A percentile compares a stretch with the other conserved stretches of the same genome.
Conservation (phyloP, 2,888 invertebrate genomes). For the Subacronicta megacephala region DNA sequence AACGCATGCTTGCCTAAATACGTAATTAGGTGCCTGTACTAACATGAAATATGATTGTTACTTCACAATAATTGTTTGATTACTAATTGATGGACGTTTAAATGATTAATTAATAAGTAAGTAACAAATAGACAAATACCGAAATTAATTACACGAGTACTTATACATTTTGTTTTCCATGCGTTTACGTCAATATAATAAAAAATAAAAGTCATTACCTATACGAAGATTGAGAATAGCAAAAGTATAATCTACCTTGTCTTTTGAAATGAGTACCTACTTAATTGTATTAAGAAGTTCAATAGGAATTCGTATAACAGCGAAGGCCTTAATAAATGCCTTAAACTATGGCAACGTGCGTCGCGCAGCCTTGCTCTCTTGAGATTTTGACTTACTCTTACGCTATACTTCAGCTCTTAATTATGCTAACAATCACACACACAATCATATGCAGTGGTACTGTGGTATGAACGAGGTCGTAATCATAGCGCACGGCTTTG, state of each 20-base stretch:
- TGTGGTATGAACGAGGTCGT: constrained; percentile 68
- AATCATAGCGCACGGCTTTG: constrained; percentile 64
- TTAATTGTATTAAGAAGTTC: constrained; percentile 4
- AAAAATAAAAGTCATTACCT: no score
- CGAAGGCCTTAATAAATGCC: constrained; percentile 56
- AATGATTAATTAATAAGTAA: constrained; percentile 42
- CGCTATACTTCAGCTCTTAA: constrained; percentile 69
- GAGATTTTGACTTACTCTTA: constrained; percentile 70
- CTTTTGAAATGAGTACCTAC: no score
- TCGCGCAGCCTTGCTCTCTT: constrained; percentile 73
- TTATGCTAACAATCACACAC: constrained; percentile 79
- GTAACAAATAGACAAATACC: constrained; percentile 24
- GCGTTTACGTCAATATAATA: no score
- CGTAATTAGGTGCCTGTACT: constrained; percentile 41
- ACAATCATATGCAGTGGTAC: constrained; percentile 50
- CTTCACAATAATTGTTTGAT: constrained; percentile 39
- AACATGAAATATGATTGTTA: constrained; percentile 44
- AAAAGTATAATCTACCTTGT: no score
- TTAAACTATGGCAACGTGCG: constrained; percentile 64
- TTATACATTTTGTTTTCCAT: no score
- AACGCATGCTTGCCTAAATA: constrained; percentile 36
- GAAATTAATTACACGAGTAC: constrained; percentile 13
- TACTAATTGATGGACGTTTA: constrained; percentile 39
- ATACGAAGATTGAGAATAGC: no score
- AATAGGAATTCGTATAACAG: constrained; percentile 38